Base-by-base conservation (phyloP, 2,797 vertebrate species). In the Enteromius treurensis region DNA sequence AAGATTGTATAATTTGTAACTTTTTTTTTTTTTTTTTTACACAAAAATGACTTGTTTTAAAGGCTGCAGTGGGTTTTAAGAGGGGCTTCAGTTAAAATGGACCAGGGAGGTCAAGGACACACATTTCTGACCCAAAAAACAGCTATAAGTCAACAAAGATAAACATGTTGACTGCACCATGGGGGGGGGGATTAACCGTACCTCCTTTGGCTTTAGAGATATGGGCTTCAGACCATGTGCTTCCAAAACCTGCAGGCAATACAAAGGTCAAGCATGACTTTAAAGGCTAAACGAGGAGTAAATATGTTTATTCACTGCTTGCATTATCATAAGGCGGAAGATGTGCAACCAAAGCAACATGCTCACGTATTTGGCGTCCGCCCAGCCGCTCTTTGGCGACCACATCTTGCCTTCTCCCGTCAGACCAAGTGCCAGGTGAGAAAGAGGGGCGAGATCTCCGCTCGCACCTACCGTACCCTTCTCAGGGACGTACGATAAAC, bases 381-480 rank as follows among this genome's bases (percentile, higher is more conserved):
- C 98, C 98, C 98, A 99, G 76, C 98, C 98, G 29, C 98, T 99
- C 91, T 98, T 99, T 0, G 98, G 98, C 21, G 98, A 99, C 98
- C 98, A 99, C 98, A 99, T 99, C 94, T 96, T 98, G 17, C 98
- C 98, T 91, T 99, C 98, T 90, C 98, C 98, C 91, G 97, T 98
- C 73, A 99, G 92, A 70, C 98, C 98, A 51, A 99, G 92, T n/a
- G 98, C 97, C 84, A 99, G 95, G 90, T 99, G 98, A 88, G 98
- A 96, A 69, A 99, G 97, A 0, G 98, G 98, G 0, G 98, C 98
- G 23, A 99, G 95, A 88, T 99, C 98, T 91, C 98, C 98, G 0
- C 98, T 99, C 75, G 98, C 98, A 80, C 98, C 98, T 53, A 99
- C 98, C 0, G 98, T 99, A 42, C 98, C 98, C 90, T 99, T 99